Conservation (phyloP, 2,797 vertebrate genomes). For the Tympanoctomys barrerae region DNA sequence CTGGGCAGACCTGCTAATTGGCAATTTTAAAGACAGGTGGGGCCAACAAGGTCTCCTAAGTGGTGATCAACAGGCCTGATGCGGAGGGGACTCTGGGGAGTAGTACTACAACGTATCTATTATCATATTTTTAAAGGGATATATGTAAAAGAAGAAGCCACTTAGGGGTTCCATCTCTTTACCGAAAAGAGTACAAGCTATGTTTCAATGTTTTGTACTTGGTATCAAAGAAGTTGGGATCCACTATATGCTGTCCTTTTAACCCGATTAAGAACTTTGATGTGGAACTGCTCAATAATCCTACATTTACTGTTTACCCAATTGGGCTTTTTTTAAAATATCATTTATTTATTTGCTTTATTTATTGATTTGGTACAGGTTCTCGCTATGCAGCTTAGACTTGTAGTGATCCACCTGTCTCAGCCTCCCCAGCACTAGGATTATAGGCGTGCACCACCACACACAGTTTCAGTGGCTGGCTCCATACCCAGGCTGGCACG, state of each 20-base stretch:
- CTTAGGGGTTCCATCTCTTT: background rate
- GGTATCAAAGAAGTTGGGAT: constrained; percentile 20
- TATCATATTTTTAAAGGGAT: constrained; percentile 56
- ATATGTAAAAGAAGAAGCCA: constrained; percentile 41
- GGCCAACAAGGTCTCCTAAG: constrained; percentile 69
- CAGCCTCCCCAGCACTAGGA: too few species aligned
- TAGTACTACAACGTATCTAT: constrained; percentile 65
- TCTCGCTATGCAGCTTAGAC: too few species aligned
- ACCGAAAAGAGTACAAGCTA: background rate
- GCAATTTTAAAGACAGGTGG: constrained; percentile 70
- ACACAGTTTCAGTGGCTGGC: too few species aligned
- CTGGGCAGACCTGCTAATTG: constrained; percentile 74
- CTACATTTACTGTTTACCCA: constrained; percentile 40
- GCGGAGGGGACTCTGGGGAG: constrained; percentile 45
- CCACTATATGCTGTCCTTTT: constrained; percentile 32
- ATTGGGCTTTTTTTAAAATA: background rate
- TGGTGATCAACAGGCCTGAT: constrained; percentile 62
- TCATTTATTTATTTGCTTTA: too few species aligned
- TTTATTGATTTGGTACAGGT: too few species aligned
- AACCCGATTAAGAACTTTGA: constrained; percentile 19
- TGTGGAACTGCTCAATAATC: constrained; percentile 27
- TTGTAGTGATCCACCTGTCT: too few species aligned
- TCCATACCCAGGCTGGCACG: too few species aligned
- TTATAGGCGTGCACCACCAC: too few species aligned
- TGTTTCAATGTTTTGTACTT: constrained; percentile 18